phyloP scores from a whole-genome alignment of 1,140 invertebrate genomes.

The Uloborus diversus region DNA sequence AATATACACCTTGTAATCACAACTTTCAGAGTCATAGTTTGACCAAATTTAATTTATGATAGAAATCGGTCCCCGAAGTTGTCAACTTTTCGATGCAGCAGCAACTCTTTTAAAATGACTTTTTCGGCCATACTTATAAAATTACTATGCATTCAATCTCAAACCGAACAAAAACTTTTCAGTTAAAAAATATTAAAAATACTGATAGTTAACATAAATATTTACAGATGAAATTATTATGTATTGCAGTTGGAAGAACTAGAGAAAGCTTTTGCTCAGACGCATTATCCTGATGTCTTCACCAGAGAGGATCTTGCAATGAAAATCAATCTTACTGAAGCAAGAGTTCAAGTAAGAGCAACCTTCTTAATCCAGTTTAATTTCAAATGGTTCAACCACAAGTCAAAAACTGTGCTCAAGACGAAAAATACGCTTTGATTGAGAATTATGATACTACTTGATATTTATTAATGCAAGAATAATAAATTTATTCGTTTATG shows the following conservation, averaged over 20 bases:
- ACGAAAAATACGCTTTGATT: neutral
- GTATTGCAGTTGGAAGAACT: slow-evolving; percentile 85
- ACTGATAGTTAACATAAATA: too few relatives aligned
- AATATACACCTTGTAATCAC: neutral
- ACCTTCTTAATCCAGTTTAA: neutral
- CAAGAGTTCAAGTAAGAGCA: slow-evolving; percentile 87
- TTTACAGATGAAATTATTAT: too few relatives aligned
- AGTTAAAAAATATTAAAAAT: neutral
- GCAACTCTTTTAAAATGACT: neutral
- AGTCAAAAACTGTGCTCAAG: neutral
- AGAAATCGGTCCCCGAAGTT: too few relatives aligned
- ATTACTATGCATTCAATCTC: neutral
- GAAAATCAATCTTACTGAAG: slow-evolving; percentile 97
- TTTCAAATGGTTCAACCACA: too few relatives aligned
- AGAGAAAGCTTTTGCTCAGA: slow-evolving; percentile 96
- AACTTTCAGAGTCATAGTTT: too few relatives aligned
- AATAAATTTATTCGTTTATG: too few relatives aligned
- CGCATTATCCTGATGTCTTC: slow-evolving; percentile 98
- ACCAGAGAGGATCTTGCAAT: slow-evolving; percentile 96
- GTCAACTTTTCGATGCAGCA: too few relatives aligned
- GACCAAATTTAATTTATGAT: too few relatives aligned
- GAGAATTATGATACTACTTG: neutral
- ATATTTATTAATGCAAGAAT: too few relatives aligned
- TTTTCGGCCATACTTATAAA: too few relatives aligned
- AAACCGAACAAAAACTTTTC: neutral